Evolutionary conservation across 2,797 vertebrate species (phyloP), one percentile per base, ranked within the genome.

Genomic region (Tangara arthus): DNA sequence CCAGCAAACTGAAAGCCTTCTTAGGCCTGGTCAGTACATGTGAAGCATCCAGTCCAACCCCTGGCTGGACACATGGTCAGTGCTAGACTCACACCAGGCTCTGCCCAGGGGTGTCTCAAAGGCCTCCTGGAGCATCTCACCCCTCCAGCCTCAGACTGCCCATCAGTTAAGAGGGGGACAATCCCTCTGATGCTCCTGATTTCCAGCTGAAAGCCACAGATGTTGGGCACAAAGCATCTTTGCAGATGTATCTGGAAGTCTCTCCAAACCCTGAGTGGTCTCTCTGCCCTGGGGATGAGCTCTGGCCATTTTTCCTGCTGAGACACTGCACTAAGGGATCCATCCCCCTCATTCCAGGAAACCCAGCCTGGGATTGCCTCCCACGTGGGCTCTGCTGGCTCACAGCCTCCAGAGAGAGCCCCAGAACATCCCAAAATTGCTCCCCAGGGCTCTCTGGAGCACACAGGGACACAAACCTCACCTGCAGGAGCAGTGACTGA

Each of bases 81-180:
- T 0, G 5, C 41, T 82, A 52, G 41, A 27, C n/a, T 27, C 61
- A 32, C 39, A 41, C 6, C 52, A 66, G 41, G 35, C 32, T 80
- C 37, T 68, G 70, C 32, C 32, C 41, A 44, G 23, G 20, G 53
- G 11, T 3, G 3, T 42, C 49, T 68, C 50, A 26, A 56, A 56
- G 34, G 17, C 3, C 41, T 46, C 16, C 39, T 49, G 30, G 60
- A 89, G 57, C 1, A 2, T 8, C 35, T 0, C 0, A 34, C 22
- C 35, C 41, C 52, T 64, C 49, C 61, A 79, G 18, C 41, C 61
- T 55, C 76, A 15, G 10, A 30, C 35, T 59, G 21, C 35, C 4
- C 49, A 41, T 4, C 32, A 49, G 0, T 20, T 8, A 34, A 15
- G 34, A 42, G 14, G 3, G 23, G 11, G 35, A 44, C 28, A 76